phyloP scores from a whole-genome alignment of 1,140 invertebrate genomes.

The Cheumatopsyche charites region DNA sequence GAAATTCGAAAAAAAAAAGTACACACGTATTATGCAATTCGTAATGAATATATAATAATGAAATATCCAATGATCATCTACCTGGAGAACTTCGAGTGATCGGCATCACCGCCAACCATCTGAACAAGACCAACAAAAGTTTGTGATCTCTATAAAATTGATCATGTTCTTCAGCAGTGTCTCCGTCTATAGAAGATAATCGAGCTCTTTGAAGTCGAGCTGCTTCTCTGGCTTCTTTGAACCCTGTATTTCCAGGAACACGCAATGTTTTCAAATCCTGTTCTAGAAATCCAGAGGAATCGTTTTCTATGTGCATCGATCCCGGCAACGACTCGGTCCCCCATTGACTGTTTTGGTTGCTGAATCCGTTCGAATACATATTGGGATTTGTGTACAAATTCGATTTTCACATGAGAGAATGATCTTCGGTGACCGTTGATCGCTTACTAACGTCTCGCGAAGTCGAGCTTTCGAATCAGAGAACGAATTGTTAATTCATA shows the following conservation, averaged over 20 bases:
- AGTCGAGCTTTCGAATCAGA: too few species aligned
- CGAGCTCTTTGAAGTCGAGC: conserved; percentile 53
- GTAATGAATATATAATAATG: neutral
- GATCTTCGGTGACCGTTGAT: too few species aligned
- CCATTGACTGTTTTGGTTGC: neutral
- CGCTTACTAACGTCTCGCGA: too few species aligned
- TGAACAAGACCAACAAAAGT: conserved; percentile 63
- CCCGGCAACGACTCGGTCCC: neutral
- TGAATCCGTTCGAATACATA: neutral
- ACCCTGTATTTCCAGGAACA: neutral
- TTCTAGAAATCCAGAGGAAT: conserved; percentile 14
- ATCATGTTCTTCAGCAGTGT: conserved; percentile 64
- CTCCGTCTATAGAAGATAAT: conserved; percentile 61
- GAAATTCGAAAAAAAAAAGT: conserved; percentile 42
- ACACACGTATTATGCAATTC: neutral
- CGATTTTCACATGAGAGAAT: too few species aligned
- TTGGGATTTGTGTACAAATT: neutral
- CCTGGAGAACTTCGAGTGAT: conserved; percentile 61
- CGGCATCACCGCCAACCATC: conserved; percentile 66
- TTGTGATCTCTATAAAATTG: conserved; percentile 70
- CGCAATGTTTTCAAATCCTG: conserved; percentile 21
- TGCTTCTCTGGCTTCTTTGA: conserved; percentile 15
- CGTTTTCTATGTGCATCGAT: neutral
- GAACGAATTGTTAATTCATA: too few species aligned
- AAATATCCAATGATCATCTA: conserved; percentile 40